A percentile compares a stretch with the other conserved stretches of the same genome.
Conservation (phyloP, 2,888 invertebrate genomes). For the Julus scanicus region DNA sequence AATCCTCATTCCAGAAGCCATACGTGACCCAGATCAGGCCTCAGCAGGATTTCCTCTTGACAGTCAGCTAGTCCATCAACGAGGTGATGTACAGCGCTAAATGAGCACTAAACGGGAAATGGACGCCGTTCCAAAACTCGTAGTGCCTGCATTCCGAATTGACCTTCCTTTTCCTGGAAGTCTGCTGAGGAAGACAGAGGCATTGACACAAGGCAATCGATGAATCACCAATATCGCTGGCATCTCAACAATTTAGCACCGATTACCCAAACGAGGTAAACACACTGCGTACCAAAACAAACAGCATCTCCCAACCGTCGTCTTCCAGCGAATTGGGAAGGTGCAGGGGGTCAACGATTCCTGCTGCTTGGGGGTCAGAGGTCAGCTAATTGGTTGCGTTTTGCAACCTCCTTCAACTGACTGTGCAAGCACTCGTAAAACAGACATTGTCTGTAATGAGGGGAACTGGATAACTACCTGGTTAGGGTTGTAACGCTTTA, state of each 20-base stretch:
- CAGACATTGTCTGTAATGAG: neutral
- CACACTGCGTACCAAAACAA: neutral
- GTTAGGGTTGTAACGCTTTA: no score
- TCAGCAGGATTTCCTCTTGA: neutral
- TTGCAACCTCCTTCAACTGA: neutral
- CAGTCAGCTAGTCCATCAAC: neutral
- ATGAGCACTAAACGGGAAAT: neutral
- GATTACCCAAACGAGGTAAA: constrained; percentile 5
- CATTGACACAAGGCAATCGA: neutral
- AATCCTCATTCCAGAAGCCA: no score
- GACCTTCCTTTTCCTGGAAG: constrained; percentile 26
- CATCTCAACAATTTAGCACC: constrained; percentile 24
- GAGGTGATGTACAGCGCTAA: neutral
- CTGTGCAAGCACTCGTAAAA: neutral
- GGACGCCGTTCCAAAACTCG: neutral
- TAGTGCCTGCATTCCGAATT: neutral
- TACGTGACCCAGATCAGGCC: no score
- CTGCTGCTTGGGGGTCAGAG: neutral
- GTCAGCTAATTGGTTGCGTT: constrained; percentile 26
- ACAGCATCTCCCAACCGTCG: constrained; percentile 3
- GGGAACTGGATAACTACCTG: neutral
- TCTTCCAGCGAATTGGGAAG: constrained; percentile 23
- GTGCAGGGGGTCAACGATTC: constrained; percentile 29
- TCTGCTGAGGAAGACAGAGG: neutral
- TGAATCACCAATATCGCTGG: neutral